Base-by-base conservation (phyloP, 1,140 invertebrate genomes). In the Caenorhabditis remanei region DNA sequence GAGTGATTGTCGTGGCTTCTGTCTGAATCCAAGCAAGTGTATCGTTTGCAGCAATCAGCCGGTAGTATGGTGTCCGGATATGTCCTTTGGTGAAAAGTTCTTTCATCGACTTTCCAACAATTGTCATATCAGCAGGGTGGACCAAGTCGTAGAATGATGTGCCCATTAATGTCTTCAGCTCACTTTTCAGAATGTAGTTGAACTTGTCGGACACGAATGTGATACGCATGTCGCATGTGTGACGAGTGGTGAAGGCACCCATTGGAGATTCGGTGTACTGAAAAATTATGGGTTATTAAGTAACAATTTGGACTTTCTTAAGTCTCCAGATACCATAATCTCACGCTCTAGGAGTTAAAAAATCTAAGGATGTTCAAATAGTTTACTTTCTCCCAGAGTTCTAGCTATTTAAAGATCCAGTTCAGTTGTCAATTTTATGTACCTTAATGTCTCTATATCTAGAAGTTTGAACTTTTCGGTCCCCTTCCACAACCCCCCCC, bases 201-300 rank as follows among this genome's bases (percentile, higher is more conserved):
- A 90, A 90, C 79, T 85, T 88, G 19, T 91, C 91, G 50, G 87
- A 91, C 13, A 92, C 89, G 71, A 87, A 91, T 16, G 85, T 89
- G 63, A 91, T 90, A 14, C 87, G 32, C 91, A 91, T 92, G 75
- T 91, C 91, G 75, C 90, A 92, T 0, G 91, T 91, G 87, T 91
- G 90, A 63, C 90, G 87, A 46, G 90, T 91, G 84, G 91, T 91
- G 65, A 86, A 91, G n/a, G 85, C 83, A 5, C 91, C 90, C 41
- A 71, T 89, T 4, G 89, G 83, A 5, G 85, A 82, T 56, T 91
- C 90, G 9, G 83, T 56, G 40, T 85, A 85, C 83, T 90, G 90
- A 14, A 89, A 85, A 53, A 19, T 21, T 40, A 8, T 11, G 55
- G n/a, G n/a, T n/a, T n/a, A n/a, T n/a, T n/a, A n/a, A n/a, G n/a